Percentiles rank a stretch among this genome's conserved stretches.
phyloP scores from a whole-genome alignment of 2,113 vertebrate genomes.

The Lanius ludovicianus region DNA sequence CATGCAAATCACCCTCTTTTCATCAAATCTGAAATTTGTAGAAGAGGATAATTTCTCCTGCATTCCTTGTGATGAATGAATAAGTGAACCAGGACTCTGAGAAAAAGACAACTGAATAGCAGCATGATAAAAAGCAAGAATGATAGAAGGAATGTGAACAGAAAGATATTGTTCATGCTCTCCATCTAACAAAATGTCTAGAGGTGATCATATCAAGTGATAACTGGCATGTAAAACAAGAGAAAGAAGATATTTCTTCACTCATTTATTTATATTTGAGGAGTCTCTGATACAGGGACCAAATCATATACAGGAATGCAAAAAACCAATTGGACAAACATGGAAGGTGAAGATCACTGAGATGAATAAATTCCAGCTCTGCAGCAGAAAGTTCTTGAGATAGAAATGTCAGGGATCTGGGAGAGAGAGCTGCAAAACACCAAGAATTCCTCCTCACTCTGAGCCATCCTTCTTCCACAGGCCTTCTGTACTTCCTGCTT shows the following conservation, averaged over 20 bases:
- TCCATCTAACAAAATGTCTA: not conserved
- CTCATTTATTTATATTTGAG: not conserved
- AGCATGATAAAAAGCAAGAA: not conserved
- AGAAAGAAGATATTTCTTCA: not conserved
- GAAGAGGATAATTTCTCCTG: not conserved
- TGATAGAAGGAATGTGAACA: not conserved
- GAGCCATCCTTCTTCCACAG: not conserved
- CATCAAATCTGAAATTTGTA: not conserved
- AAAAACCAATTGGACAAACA: accelerated
- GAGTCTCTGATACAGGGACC: not conserved
- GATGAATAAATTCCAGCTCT: not conserved
- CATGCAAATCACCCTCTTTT: not conserved
- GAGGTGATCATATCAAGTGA: not conserved
- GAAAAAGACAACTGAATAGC: not conserved
- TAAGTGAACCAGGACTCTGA: not conserved
- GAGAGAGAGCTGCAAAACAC: not conserved
- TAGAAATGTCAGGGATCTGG: not conserved
- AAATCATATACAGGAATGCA: accelerated
- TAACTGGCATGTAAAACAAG: not conserved
- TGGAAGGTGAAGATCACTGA: not conserved
- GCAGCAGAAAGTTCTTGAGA: not conserved
- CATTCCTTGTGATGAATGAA: not conserved
- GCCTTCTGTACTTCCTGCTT: not conserved
- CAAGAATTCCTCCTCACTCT: not conserved
- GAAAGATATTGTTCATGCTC: not conserved